Conservation (phyloP, 2,888 invertebrate genomes). For the Diplolepis rosae region DNA sequence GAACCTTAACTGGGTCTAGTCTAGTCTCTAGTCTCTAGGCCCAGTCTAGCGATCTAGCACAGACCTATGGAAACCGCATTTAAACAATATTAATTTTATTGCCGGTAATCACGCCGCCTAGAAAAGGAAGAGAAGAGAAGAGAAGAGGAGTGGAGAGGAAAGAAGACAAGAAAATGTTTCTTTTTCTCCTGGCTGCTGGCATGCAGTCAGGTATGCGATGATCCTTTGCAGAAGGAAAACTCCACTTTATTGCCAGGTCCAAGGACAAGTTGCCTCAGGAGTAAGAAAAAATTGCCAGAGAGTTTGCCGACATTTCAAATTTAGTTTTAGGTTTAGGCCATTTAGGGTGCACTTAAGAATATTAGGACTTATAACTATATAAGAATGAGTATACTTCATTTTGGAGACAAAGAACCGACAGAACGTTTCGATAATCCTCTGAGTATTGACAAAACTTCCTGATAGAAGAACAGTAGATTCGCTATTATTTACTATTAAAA, state of each 20-base stretch:
- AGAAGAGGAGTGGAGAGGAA: neutral
- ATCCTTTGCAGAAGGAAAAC: slow-evolving; percentile 10
- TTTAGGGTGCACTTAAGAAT: slow-evolving; percentile 37
- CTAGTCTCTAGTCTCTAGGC: too few relatives aligned
- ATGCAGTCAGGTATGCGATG: slow-evolving; percentile 13
- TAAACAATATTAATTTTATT: slow-evolving; percentile 36
- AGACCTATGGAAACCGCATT: slow-evolving; percentile 31
- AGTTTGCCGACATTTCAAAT: neutral
- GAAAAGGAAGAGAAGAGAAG: slow-evolving; percentile 25
- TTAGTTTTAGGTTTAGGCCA: slow-evolving; percentile 2
- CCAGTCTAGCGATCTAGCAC: neutral
- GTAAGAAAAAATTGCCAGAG: slow-evolving; percentile 7
- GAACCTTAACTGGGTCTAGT: neutral
- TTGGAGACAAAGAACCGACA: slow-evolving; percentile 52
- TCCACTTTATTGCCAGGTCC: neutral
- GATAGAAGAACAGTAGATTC: neutral
- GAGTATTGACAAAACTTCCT: slow-evolving; percentile 35
- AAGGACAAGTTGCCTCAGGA: slow-evolving; percentile 3
- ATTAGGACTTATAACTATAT: slow-evolving; percentile 44
- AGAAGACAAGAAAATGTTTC: neutral
- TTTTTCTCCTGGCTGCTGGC: neutral
- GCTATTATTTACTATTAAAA: neutral
- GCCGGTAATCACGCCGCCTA: slow-evolving; percentile 24
- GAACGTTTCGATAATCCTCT: slow-evolving; percentile 60
- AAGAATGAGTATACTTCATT: slow-evolving; percentile 54